A percentile compares a stretch with the other conserved stretches of the same genome.
These are phyloP conservation scores for Erinaceus europaeus DNA, from an alignment of 2,113 vertebrate species.

Conservation along the genomic window DNA sequence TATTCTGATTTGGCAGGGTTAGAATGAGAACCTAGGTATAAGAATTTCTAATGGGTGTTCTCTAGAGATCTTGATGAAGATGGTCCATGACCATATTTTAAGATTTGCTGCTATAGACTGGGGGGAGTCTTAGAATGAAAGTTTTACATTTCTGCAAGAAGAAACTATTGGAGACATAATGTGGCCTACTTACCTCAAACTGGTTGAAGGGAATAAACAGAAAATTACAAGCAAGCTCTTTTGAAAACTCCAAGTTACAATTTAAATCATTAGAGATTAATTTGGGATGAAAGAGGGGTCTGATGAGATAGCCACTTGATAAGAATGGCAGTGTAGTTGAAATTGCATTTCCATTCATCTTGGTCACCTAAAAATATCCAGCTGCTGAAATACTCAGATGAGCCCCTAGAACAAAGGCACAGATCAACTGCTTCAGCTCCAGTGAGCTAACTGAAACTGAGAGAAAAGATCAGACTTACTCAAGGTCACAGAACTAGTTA, in stretches of 20 bases:
- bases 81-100: background rate
- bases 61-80: background rate
- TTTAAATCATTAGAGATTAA: conserved; percentile 57
- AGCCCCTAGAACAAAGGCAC: conserved; percentile 37
- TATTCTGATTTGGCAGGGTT: conserved; percentile 12
- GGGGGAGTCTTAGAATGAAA: background rate
- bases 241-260: conserved; percentile 31
- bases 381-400: background rate
- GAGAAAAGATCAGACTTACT: conserved; percentile 3
- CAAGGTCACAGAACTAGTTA: conserved; percentile 44
- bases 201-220: background rate
- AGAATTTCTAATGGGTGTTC: background rate
- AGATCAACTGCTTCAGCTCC: conserved; percentile 3
- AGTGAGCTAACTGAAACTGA: conserved; percentile 25
- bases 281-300: conserved; percentile 47
- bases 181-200: conserved; percentile 25
- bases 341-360: conserved; percentile 56
- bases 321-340: conserved; percentile 19
- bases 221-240: conserved; percentile 5
- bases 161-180: background rate
- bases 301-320: conserved; percentile 54
- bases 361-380: conserved; percentile 38
- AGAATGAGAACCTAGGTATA: background rate
- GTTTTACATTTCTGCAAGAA: background rate
- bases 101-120: background rate